phyloP scores from a whole-genome alignment of 1,140 invertebrate genomes.

The Bombus impatiens region DNA sequence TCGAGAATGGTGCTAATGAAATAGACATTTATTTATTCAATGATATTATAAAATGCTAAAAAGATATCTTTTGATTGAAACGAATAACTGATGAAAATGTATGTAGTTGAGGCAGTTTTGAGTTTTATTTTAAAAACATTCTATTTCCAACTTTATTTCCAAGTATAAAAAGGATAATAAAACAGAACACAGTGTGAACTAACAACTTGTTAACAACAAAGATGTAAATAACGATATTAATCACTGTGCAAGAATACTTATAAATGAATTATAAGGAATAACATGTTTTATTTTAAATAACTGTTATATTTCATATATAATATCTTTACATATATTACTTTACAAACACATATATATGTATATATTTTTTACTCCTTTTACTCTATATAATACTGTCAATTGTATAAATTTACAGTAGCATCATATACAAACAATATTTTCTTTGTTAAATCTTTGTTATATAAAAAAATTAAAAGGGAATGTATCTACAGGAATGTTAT shows the following conservation, averaged over 20 bases:
- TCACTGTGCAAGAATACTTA: background rate
- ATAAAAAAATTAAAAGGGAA: conserved; percentile 22
- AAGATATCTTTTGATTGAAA: conserved; percentile 14
- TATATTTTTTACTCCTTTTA: background rate
- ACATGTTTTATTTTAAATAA: background rate
- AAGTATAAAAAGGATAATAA: background rate
- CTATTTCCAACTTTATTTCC: background rate
- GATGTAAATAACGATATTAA: background rate
- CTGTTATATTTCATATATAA: conserved; percentile 23
- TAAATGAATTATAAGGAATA: background rate
- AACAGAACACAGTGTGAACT: background rate
- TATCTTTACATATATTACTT: conserved; percentile 10
- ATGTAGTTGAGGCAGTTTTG: background rate
- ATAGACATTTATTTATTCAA: background rate
- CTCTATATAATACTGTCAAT: conserved; percentile 18
- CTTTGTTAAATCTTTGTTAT: background rate
- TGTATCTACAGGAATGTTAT: conserved; percentile 19
- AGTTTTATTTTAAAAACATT: conserved; percentile 14
- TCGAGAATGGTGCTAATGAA: background rate
- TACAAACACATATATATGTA: background rate
- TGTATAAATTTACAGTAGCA: background rate
- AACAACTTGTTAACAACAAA: background rate
- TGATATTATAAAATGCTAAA: background rate
- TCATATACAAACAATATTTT: background rate
- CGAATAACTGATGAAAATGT: background rate